Evolutionary conservation across 2,113 vertebrate species (phyloP), one percentile per base, ranked within the genome.

Genomic region (Myrmophylax atrothorax): DNA sequence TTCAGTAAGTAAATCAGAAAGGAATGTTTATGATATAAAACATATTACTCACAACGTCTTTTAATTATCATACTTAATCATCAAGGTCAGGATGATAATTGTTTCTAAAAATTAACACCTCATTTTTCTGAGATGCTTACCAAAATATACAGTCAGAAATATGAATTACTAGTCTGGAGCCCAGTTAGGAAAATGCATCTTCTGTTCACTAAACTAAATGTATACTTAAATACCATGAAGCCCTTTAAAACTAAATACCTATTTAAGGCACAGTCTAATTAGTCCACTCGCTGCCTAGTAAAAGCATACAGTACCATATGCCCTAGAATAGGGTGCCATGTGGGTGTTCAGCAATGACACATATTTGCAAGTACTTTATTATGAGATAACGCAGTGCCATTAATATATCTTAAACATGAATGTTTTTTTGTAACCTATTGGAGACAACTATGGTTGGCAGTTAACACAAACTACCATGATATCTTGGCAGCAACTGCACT

Each of bases 21-120:
- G 93, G 91, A 97, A 96, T 98, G 97, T 98, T 98, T 98, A 98
- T 97, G 97, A 96, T 98, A 97, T 97, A 97, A 98, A 98, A 98
- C 98, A 97, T 98, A 98, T 98, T 98, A 98, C 97, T 98, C 97
- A 97, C 95, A 96, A 98, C 24, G 96, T 95, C 75, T 82, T 98
- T 97, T 98, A 98, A 98, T 98, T 98, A 98, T 97, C 96, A 97
- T 98, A 97, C 97, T 98, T 98, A 98, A 98, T 98, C 98, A 98
- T 98, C 98, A 98, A 98, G 98, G 98, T 98, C 98, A 98, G 92
- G 91, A 97, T 89, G 97, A 97, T 98, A 98, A 98, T 97, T 98
- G 97, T 98, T 98, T 97, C 98, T 98, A 98, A 98, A 98, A 98
- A 97, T 97, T 96, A 97, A 98, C 97, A 97, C 96, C 96, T 97